These are phyloP conservation scores for Parthenolecanium corni DNA, from an alignment of 2,888 invertebrate genomes.

Conservation along the genomic window DNA sequence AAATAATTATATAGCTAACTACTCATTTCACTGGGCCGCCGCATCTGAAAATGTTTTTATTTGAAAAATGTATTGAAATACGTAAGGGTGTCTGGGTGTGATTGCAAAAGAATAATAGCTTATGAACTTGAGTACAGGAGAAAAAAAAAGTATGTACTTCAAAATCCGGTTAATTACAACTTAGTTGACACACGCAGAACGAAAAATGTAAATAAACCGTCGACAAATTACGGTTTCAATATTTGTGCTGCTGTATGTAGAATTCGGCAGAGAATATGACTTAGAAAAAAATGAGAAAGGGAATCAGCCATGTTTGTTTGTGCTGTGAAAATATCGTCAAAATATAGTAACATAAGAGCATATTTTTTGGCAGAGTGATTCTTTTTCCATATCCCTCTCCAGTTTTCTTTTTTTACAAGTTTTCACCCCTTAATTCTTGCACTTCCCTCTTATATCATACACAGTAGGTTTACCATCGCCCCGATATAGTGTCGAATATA, in stretches of 20 bases:
- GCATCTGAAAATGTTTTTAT: too few relatives aligned
- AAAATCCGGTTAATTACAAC: too few relatives aligned
- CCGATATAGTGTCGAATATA: constrained; percentile 27
- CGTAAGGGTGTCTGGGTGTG: too few relatives aligned
- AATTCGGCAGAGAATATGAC: not conserved
- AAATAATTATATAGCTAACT: too few relatives aligned
- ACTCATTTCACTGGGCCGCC: too few relatives aligned
- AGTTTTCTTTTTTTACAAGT: not conserved
- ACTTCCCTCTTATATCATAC: constrained; percentile 9
- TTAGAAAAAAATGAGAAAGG: constrained; percentile 1
- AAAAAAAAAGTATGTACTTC: too few relatives aligned
- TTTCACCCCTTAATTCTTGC: not conserved
- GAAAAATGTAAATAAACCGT: too few relatives aligned
- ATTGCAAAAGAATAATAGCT: too few relatives aligned
- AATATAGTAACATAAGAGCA: constrained; percentile 18
- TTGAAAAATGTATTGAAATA: too few relatives aligned
- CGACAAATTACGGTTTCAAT: too few relatives aligned
- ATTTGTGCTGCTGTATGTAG: not conserved
- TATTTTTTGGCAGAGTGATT: not conserved
- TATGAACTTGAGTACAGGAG: too few relatives aligned
- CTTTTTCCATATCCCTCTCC: not conserved
- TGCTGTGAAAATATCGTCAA: constrained; percentile 8
- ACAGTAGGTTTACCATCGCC: constrained; percentile 20
- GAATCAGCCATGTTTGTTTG: constrained; percentile 25
- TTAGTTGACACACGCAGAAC: too few relatives aligned